Evolutionary conservation across 2,113 vertebrate genomes (phyloP), one percentile per base, ranked within the genome.

Genomic region (Propithecus coquereli): DNA sequence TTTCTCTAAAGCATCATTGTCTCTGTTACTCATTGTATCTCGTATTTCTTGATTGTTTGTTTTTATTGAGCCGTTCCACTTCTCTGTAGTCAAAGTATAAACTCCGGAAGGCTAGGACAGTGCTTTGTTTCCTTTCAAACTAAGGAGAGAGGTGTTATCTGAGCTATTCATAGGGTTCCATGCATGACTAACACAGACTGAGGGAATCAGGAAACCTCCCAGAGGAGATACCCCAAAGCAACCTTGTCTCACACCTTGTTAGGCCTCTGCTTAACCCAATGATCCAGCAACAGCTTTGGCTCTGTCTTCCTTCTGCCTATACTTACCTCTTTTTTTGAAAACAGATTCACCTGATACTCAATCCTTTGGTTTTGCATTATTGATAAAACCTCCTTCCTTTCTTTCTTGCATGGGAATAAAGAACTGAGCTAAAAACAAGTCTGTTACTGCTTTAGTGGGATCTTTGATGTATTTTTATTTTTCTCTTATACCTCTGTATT

Each of bases 401-500:
- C 40, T 87, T 92, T 93, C 54, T 87, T 71, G 0, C 25, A 68
- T 90, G 45, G 6, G 43, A 34, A 95, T 47, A 74, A 91, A 97
- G 47, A 85, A 65, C 47, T 90, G 54, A 90, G 32, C 32, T 92
- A 63, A 37, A 94, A 95, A 87, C 6, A 89, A 90, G 32, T 92
- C 77, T 90, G 45, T 25, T 73, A 37, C 20, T 77, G 59, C 16
- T 52, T 63, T 88, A 82, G 82, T 65, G 61, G 30, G 61, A 61
- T 83, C 68, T 59, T 79, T 81, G 47, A 68, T 76, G 10, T 93
- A 92, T 91, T 91, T 96, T 95, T 94, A 90, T 81, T 96, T 96
- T 80, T 84, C 66, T 87, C 61, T 77, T 23, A 77, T 68, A 80
- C 37, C 40, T 91, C 94, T 94, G 30, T 86, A 90, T 97, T 95